phyloP scores from a whole-genome alignment of 2,888 invertebrate genomes.

The Lasioglossum zephyrum region DNA sequence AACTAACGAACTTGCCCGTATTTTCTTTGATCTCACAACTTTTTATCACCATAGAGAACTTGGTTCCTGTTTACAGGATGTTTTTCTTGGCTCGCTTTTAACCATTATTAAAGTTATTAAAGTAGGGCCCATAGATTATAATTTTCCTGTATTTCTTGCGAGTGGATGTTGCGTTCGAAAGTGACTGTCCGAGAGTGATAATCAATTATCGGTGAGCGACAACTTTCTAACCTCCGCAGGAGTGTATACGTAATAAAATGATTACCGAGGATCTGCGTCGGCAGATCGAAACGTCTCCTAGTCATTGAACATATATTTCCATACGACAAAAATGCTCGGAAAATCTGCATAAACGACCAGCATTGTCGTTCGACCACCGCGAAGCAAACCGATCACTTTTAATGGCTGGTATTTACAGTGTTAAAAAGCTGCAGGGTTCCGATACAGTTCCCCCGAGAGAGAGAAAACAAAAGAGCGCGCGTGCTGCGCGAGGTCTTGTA shows the following conservation, averaged over 20 bases:
- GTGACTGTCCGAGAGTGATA: too few relatives aligned
- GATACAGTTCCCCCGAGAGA: background rate
- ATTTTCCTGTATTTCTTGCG: background rate
- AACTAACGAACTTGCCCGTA: too few relatives aligned
- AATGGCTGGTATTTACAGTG: background rate
- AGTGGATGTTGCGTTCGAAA: background rate
- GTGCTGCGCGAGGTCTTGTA: constrained; percentile 11
- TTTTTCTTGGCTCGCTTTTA: too few relatives aligned
- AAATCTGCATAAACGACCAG: background rate
- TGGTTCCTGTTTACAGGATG: too few relatives aligned
- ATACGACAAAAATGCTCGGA: background rate
- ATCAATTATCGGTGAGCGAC: background rate
- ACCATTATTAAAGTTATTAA: too few relatives aligned
- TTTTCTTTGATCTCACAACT: too few relatives aligned
- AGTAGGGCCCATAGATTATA: background rate
- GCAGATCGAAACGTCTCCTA: background rate
- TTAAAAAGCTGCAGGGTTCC: background rate
- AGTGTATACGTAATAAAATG: background rate
- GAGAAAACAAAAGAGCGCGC: constrained; percentile 35
- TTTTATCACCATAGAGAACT: too few relatives aligned
- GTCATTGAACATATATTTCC: too few relatives aligned
- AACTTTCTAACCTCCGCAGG: background rate
- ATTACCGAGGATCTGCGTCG: background rate
- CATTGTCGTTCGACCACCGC: background rate
- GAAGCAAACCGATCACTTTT: background rate